Percentiles rank a stretch among this genome's conserved stretches.
Evolutionary conservation across 2,113 vertebrate species (phyloP).

Genomic region (Puffinus mauretanicus): DNA sequence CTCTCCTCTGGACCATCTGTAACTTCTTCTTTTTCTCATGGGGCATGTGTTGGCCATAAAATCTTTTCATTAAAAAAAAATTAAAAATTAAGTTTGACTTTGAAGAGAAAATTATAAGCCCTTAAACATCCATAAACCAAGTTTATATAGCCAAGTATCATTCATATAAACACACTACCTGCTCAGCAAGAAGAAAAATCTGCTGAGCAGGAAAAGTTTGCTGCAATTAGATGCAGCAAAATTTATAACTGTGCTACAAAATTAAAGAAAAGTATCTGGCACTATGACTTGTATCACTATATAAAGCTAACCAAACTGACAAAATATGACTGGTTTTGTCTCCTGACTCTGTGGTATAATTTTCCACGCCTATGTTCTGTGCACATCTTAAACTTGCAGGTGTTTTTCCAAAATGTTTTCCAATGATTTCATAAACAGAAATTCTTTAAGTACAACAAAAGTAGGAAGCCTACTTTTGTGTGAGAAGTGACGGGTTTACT

Average conservation of each 20-base stretch:
- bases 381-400: background rate
- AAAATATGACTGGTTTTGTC: background rate
- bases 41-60: constrained; percentile 48
- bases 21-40: constrained; percentile 47
- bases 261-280: background rate
- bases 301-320: background rate
- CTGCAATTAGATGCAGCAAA: background rate
- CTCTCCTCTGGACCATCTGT: constrained; percentile 68
- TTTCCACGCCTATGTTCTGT: background rate
- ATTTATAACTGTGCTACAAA: background rate
- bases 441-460: constrained; percentile 48
- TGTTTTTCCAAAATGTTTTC: constrained; percentile 1
- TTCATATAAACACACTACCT: background rate
- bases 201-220: constrained; percentile 4
- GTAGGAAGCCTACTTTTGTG: constrained; percentile 38
- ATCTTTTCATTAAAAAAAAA: constrained; percentile 16
- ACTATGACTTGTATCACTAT: background rate
- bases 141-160: background rate
- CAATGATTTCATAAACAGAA: background rate
- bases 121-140: constrained; percentile 14
- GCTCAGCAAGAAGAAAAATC: constrained; percentile 30
- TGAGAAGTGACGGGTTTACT: background rate
- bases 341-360: background rate
- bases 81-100: background rate
- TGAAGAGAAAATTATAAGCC: background rate